Evolutionary conservation across 2,888 invertebrate species (phyloP), one percentile per base, ranked within the genome.

Genomic region (Cheilosia grossa): DNA sequence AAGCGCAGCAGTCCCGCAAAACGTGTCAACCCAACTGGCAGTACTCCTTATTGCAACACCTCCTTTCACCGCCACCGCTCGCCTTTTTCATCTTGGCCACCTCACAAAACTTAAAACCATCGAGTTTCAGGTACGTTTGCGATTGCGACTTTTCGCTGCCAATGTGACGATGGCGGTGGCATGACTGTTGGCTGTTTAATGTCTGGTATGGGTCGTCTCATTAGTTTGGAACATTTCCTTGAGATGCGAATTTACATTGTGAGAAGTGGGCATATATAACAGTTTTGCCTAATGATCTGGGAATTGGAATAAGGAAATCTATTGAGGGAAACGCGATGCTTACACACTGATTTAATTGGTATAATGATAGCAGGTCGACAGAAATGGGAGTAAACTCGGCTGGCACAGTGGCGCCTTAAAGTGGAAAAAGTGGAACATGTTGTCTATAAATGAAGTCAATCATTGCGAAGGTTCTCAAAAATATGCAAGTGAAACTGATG

Each of bases 241-340:
- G 40, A 73, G 47, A 6, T 19, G 69, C 42, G 15, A 44, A 53
- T 44, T 49, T 51, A 27, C 47, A 40, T 37, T 66, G 72, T 78
- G 77, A 49, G 78, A 82, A 82, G 42, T 82, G 54, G 67, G 78
- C 13, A 37, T 72, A 37, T 72, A 67, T 73, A 72, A 72, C 66
- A 72, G 70, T 82, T 82, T 78, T 56, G 44, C 19, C 30, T 75
- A 64, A 64, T 30, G 58, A 77, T 59, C 54, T 77, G 64, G 54
- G 69, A 70, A 82, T 82, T 51, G 66, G 73, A 67, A 78, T 82
- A 53, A 72, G 66, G 70, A 66, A 77, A 72, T 66, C 49, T 33
- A 66, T 66, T 54, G 27, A 64, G 42, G 4, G 24, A 17, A 42
- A 30, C 44, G n/a, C 47, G 5, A 44, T 21, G 37, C 24, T 51